These are phyloP conservation scores for Agrypnus murinus DNA, from an alignment of 2,888 invertebrate genomes.

Conservation along the genomic window DNA sequence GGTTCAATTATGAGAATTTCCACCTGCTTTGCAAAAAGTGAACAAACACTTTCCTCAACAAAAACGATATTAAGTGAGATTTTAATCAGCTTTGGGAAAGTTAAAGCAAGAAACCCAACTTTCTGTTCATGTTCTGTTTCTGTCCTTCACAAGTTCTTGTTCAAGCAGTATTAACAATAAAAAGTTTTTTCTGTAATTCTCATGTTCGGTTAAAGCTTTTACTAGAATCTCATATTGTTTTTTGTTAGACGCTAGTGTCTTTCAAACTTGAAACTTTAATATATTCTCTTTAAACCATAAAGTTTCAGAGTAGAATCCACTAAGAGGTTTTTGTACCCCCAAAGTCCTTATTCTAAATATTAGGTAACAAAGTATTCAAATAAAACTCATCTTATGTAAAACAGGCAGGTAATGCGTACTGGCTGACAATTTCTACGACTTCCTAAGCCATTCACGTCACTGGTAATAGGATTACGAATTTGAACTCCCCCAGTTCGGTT, in stretches of 20 bases:
- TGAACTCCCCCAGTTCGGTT: conserved; percentile 45
- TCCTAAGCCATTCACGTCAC: conserved; percentile 49
- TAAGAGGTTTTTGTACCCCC: neutral
- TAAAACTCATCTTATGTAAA: conserved; percentile 43
- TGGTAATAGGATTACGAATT: conserved; percentile 49
- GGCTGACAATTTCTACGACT: conserved; percentile 52
- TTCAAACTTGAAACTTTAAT: neutral
- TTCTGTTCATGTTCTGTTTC: neutral
- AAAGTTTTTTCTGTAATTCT: conserved; percentile 6
- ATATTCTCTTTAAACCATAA: neutral
- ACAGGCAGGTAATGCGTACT: conserved; percentile 38
- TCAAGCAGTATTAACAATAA: neutral
- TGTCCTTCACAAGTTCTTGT: neutral
- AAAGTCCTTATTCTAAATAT: neutral
- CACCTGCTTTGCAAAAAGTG: neutral
- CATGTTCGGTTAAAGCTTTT: neutral
- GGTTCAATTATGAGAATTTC: too few relatives aligned
- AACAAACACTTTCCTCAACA: neutral
- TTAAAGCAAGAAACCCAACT: neutral
- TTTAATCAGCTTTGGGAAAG: conserved; percentile 4
- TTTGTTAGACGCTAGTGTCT: neutral
- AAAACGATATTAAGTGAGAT: too few relatives aligned
- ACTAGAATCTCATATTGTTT: conserved; percentile 1
- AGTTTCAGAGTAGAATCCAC: neutral
- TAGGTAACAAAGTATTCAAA: conserved; percentile 8